These are phyloP conservation scores for Triplophysa dalaica DNA, from an alignment of 2,113 vertebrate species.

Conservation along the genomic window DNA sequence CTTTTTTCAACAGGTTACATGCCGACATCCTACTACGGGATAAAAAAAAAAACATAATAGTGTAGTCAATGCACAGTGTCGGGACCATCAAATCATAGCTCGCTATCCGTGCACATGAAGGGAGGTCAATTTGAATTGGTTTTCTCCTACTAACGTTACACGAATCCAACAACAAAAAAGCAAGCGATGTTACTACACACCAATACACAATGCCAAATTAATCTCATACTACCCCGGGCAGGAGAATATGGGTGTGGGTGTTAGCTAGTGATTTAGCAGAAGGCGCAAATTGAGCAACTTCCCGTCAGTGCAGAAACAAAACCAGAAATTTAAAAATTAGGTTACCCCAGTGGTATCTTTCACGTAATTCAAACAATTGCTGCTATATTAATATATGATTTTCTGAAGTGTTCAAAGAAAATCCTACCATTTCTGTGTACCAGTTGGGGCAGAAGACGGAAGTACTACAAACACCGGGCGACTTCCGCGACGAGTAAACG, in stretches of 20 bases:
- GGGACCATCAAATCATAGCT: neutral
- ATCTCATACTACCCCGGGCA: neutral
- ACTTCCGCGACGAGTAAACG: constrained; percentile 58
- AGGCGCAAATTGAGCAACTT: neutral
- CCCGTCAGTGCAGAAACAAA: constrained; percentile 4
- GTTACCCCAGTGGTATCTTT: neutral
- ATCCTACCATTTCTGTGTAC: constrained; percentile 72
- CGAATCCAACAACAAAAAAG: neutral
- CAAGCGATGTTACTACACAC: neutral
- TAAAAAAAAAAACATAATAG: too few relatives aligned
- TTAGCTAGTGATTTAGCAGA: constrained; percentile 25
- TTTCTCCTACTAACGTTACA: neutral
- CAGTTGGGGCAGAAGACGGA: constrained; percentile 67
- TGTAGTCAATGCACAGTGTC: neutral
- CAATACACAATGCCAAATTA: neutral
- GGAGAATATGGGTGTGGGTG: constrained; percentile 24
- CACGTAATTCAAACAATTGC: neutral
- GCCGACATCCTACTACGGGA: neutral
- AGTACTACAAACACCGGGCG: constrained; percentile 59
- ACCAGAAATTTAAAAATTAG: neutral
- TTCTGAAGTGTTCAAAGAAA: neutral
- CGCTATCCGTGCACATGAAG: neutral
- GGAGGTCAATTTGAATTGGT: neutral
- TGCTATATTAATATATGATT: neutral
- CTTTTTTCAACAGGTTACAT: too few relatives aligned